Evolutionary conservation across 2,797 vertebrate species (phyloP).

Genomic region (Sebastes hubbsi): DNA sequence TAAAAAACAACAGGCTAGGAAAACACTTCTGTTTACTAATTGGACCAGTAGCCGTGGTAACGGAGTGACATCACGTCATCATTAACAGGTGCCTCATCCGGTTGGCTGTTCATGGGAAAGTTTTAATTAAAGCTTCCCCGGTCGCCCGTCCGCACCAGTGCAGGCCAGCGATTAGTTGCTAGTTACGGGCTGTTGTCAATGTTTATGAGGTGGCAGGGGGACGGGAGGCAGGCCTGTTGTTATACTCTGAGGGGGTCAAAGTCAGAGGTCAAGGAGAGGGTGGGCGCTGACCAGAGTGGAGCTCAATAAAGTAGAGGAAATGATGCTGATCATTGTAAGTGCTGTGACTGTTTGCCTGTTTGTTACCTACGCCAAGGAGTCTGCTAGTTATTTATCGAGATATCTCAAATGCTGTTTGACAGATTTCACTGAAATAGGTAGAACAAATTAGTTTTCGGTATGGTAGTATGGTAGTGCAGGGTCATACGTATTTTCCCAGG

Average conservation of each 20-base stretch:
- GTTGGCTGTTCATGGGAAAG: conserved; percentile 67
- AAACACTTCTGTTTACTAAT: conserved; percentile 77
- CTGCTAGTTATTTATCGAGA: conserved; percentile 9
- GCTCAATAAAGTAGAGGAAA: conserved; percentile 60
- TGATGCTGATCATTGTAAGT: conserved; percentile 47
- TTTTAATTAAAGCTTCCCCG: conserved; percentile 63
- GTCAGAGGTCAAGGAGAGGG: conserved; percentile 57
- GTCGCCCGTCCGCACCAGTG: conserved; percentile 28
- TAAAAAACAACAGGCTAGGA: conserved; percentile 31
- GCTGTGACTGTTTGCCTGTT: conserved; percentile 31
- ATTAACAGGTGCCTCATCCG: conserved; percentile 78
- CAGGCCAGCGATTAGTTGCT: conserved; percentile 58
- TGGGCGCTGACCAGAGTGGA: conserved; percentile 23
- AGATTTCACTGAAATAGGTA: not conserved
- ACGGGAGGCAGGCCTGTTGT: conserved; percentile 63
- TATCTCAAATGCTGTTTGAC: not conserved
- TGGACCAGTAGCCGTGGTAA: conserved; percentile 71
- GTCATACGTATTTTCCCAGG: not conserved
- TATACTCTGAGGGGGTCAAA: conserved; percentile 53
- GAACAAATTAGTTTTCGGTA: not conserved
- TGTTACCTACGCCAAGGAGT: not conserved
- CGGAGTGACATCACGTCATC: conserved; percentile 70
- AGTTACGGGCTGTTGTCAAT: conserved; percentile 71
- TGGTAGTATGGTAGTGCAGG: not conserved
- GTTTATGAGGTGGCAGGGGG: conserved; percentile 73